Conservation (phyloP, 1,140 invertebrate species). For the Cydia splendana region DNA sequence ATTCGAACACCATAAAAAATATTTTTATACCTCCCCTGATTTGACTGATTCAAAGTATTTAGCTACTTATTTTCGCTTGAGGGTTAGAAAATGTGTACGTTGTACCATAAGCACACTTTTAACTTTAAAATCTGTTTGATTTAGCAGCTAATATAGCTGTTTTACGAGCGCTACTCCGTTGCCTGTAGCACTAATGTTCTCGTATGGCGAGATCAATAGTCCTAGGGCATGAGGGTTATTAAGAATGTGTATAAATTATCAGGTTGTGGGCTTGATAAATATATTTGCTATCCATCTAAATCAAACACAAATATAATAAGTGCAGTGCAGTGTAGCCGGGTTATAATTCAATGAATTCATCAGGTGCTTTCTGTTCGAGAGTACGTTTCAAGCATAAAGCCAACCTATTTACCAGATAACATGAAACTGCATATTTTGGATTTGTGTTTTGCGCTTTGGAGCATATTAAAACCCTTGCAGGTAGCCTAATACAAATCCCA, state of each 20-base stretch:
- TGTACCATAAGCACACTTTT: not conserved
- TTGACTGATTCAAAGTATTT: not conserved
- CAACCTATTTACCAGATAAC: not conserved
- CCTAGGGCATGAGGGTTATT: no score
- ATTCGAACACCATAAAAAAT: no score
- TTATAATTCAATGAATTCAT: not conserved
- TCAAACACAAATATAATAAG: not conserved
- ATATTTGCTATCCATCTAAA: no score
- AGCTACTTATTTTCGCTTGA: not conserved
- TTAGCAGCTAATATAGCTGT: no score
- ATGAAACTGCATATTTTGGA: not conserved
- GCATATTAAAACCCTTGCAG: slow-evolving; percentile 49
- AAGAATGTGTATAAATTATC: no score
- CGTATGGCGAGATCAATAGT: no score
- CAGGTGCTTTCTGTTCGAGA: not conserved
- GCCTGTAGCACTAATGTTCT: no score
- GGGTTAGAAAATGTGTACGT: not conserved
- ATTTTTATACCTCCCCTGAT: no score
- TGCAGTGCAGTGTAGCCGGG: not conserved
- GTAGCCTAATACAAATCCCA: slow-evolving; percentile 43
- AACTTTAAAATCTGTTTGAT: not conserved
- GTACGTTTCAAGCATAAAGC: slow-evolving; percentile 1
- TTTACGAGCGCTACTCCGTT: no score
- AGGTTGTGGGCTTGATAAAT: no score
- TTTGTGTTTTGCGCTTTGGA: slow-evolving; percentile 35